Percentiles rank a stretch among this genome's conserved stretches.
These are phyloP conservation scores for Magallana ariakensis DNA, from an alignment of 1,140 invertebrate species.

Conservation along the genomic window DNA sequence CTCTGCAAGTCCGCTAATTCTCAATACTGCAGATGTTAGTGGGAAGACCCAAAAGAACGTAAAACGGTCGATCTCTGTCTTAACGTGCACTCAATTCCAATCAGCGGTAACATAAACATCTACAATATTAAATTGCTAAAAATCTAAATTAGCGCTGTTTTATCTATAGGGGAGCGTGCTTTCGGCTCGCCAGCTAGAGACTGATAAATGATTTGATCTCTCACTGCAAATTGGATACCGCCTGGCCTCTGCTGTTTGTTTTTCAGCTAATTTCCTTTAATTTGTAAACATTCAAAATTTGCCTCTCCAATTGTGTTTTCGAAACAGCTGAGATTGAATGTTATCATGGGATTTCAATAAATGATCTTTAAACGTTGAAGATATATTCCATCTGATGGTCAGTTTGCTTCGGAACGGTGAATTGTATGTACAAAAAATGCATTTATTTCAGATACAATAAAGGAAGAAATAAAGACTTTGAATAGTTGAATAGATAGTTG, in stretches of 20 bases:
- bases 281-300: constrained; percentile 17
- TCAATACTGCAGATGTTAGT: constrained; percentile 1
- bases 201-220: constrained; percentile 31
- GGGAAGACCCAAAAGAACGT: constrained; percentile 12
- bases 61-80: not conserved
- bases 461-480: too few species aligned
- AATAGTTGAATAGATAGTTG: too few species aligned
- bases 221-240: constrained; percentile 30
- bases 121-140: constrained; percentile 36
- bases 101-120: constrained; percentile 26
- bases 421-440: too few species aligned
- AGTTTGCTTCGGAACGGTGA: too few species aligned
- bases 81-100: constrained; percentile 19
- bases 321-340: too few species aligned
- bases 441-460: too few species aligned
- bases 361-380: too few species aligned
- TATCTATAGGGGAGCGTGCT: not conserved
- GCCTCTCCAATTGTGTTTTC: not conserved
- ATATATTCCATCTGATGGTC: too few species aligned
- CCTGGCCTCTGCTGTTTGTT: not conserved
- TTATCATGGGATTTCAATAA: too few species aligned
- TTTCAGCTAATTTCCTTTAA: constrained; percentile 28
- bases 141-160: constrained; percentile 29
- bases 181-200: not conserved
- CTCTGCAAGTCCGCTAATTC: not conserved